Percentiles rank a stretch among this genome's conserved stretches.
Conservation (phyloP, 2,888 invertebrate species). For the Watsonalla binaria region DNA sequence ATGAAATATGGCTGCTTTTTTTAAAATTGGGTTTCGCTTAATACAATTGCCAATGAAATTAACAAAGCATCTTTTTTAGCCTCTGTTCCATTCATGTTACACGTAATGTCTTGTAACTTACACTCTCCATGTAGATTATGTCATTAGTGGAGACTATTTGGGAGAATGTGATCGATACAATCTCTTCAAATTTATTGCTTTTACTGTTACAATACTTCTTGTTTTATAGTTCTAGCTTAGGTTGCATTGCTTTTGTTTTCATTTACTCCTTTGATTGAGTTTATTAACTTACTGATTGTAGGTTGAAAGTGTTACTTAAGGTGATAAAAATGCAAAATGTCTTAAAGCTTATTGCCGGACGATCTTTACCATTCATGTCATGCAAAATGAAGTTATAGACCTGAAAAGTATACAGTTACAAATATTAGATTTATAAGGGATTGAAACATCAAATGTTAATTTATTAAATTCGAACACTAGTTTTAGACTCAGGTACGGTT, state of each 20-base stretch:
- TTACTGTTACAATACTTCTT: neutral
- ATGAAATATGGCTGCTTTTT: too few relatives aligned
- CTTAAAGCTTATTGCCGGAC: too few relatives aligned
- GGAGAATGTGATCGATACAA: constrained; percentile 5
- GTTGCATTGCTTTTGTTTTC: neutral
- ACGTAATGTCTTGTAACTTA: constrained; percentile 15
- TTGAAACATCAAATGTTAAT: too few relatives aligned
- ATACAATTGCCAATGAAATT: neutral
- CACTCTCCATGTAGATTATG: constrained; percentile 24
- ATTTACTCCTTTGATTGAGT: neutral
- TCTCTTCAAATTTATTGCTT: neutral
- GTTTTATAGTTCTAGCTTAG: neutral
- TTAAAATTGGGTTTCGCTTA: neutral
- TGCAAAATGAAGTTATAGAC: too few relatives aligned
- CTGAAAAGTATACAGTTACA: too few relatives aligned
- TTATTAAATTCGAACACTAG: too few relatives aligned
- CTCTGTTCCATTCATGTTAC: constrained; percentile 18
- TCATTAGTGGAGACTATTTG: constrained; percentile 13
- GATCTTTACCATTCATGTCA: too few relatives aligned
- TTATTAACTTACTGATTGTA: too few relatives aligned
- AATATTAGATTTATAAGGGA: too few relatives aligned
- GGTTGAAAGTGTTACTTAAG: too few relatives aligned
- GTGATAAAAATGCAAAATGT: too few relatives aligned
- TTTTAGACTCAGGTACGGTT: too few relatives aligned
- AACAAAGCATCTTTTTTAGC: neutral